Conservation (phyloP, 2,797 vertebrate genomes). For the Pipistrellus nathusii region DNA sequence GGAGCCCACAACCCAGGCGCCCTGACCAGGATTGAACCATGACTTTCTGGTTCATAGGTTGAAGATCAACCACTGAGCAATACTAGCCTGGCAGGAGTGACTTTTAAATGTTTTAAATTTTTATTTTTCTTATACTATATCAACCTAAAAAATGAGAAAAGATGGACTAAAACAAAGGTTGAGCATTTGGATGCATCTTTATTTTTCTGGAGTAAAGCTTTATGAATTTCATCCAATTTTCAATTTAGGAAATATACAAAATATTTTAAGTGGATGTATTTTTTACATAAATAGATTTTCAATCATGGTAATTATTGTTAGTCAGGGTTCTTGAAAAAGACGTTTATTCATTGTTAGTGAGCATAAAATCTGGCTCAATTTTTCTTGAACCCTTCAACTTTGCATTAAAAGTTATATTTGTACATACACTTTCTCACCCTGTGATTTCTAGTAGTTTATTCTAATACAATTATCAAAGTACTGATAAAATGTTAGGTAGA, state of each 20-base stretch:
- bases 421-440: neutral
- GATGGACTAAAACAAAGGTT: accelerated
- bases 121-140: neutral
- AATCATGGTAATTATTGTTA: neutral
- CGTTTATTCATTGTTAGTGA: neutral
- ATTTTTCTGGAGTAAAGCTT: neutral
- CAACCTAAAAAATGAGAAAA: constrained; percentile 17
- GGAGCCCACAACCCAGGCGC: neutral
- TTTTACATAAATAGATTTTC: neutral
- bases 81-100: neutral
- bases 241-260: neutral
- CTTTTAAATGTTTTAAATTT: neutral
- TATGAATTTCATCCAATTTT: neutral
- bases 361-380: neutral
- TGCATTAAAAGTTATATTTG: neutral
- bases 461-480: neutral
- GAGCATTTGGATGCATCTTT: neutral
- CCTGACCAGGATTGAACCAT: neutral
- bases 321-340: neutral
- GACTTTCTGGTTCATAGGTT: neutral
- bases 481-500: neutral
- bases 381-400: neutral
- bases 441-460: neutral
- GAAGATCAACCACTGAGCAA: neutral
- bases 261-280: neutral